Percentiles rank a stretch among this genome's conserved stretches.
phyloP scores from a whole-genome alignment of 2,797 vertebrate genomes.

The Yasuhikotakia modesta region DNA sequence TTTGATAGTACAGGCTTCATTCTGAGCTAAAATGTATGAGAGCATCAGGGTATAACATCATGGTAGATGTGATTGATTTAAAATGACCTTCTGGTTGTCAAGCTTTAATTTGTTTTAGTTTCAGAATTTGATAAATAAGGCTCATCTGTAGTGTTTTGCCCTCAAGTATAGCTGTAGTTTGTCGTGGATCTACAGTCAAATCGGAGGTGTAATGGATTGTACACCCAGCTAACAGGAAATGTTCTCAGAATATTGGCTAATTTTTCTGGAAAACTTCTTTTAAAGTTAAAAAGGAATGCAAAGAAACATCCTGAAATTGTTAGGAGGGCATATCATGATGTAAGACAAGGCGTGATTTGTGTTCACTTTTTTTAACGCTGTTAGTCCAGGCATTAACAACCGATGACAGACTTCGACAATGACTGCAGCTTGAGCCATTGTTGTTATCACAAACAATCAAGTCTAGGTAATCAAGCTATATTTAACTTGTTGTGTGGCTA shows the following conservation, averaged over 20 bases:
- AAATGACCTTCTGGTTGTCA: not conserved
- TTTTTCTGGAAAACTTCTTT: no score
- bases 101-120: not conserved
- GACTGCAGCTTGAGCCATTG: constrained; percentile 22
- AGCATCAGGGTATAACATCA: no score
- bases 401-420: constrained; percentile 27
- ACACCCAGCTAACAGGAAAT: not conserved
- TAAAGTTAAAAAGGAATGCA: no score
- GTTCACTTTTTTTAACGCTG: constrained; percentile 3
- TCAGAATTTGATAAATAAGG: not conserved
- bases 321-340: no score
- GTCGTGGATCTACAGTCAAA: not conserved
- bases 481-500: constrained; percentile 51
- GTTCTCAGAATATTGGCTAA: no score
- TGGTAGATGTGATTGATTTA: not conserved
- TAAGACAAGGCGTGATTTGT: constrained; percentile 7
- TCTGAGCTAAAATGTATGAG: no score
- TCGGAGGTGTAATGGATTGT: not conserved
- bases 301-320: no score
- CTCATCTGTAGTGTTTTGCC: not conserved
- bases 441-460: constrained; percentile 51
- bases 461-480: constrained; percentile 49
- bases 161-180: not conserved
- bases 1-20: no score
- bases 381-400: constrained; percentile 12